A percentile compares a stretch with the other conserved stretches of the same genome.
These are phyloP conservation scores for Sinotaia quadrata DNA, from an alignment of 2,888 invertebrate genomes.

Conservation along the genomic window DNA sequence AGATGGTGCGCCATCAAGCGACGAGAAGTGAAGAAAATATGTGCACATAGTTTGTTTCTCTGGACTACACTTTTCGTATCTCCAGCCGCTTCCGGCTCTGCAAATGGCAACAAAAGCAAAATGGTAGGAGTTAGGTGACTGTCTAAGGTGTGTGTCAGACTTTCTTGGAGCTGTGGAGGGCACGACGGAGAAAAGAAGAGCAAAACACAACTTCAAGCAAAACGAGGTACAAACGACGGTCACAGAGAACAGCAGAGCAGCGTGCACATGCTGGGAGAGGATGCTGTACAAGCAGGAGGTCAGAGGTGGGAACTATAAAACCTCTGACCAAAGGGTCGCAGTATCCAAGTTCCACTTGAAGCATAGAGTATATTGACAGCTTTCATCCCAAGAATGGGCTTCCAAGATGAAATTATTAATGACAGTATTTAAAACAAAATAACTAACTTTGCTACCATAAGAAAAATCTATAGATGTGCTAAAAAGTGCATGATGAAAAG, in stretches of 20 bases:
- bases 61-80: slow-evolving; percentile 57
- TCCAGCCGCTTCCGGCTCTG: slow-evolving; percentile 67
- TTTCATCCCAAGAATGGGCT: no score
- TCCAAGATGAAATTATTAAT: no score
- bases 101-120: slow-evolving; percentile 39
- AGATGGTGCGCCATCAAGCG: background rate
- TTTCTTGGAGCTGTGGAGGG: background rate
- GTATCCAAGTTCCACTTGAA: no score
- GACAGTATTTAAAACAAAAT: no score
- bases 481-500: no score
- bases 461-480: no score
- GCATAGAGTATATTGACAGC: no score
- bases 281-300: background rate
- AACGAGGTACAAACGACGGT: background rate
- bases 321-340: no score
- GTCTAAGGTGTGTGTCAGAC: background rate
- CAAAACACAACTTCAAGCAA: background rate
- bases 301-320: background rate
- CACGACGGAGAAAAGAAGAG: slow-evolving; percentile 3
- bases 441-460: no score
- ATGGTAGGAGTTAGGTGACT: slow-evolving; percentile 28
- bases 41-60: background rate
- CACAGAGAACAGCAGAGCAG: background rate
- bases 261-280: background rate
- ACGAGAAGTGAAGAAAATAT: background rate